These are phyloP conservation scores for Cabera pusaria DNA, from an alignment of 2,888 invertebrate species.

Conservation along the genomic window DNA sequence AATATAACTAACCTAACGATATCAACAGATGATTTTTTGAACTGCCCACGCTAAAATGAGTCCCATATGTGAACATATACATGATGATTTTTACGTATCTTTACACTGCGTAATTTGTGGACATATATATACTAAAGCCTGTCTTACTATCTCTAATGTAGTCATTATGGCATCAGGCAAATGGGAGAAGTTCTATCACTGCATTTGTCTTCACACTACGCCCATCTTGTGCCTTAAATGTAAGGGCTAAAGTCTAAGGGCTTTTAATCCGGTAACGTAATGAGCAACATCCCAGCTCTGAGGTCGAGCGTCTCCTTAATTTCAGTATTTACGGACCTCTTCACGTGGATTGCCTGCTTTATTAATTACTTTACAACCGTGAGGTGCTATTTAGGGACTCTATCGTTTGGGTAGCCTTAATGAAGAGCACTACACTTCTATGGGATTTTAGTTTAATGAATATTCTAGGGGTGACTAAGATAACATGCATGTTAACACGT, in stretches of 20 bases:
- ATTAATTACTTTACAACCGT: slow-evolving; percentile 62
- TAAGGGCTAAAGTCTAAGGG: slow-evolving; percentile 40
- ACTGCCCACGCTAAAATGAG: no score
- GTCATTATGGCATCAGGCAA: no score
- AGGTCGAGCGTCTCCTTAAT: slow-evolving; percentile 76
- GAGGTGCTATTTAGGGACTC: slow-evolving; percentile 46
- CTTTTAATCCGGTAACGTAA: slow-evolving; percentile 77
- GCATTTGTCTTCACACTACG: neutral
- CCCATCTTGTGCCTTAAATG: slow-evolving; percentile 1
- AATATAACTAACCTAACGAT: no score
- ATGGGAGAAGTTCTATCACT: slow-evolving; percentile 10
- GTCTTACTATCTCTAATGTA: no score
- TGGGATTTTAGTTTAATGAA: slow-evolving; percentile 13
- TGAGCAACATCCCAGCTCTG: slow-evolving; percentile 53
- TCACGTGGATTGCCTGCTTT: slow-evolving; percentile 63
- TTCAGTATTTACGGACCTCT: slow-evolving; percentile 66
- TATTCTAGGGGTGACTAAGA: neutral
- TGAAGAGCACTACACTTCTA: slow-evolving; percentile 16
- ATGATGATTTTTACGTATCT: no score
- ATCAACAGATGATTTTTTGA: no score
- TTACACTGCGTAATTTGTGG: no score
- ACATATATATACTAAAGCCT: no score
- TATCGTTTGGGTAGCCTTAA: slow-evolving; percentile 30
- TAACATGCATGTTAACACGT: neutral
- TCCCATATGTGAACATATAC: no score